Evolutionary conservation across 2,797 vertebrate genomes (phyloP).

Genomic region (Coregonus sp.): DNA sequence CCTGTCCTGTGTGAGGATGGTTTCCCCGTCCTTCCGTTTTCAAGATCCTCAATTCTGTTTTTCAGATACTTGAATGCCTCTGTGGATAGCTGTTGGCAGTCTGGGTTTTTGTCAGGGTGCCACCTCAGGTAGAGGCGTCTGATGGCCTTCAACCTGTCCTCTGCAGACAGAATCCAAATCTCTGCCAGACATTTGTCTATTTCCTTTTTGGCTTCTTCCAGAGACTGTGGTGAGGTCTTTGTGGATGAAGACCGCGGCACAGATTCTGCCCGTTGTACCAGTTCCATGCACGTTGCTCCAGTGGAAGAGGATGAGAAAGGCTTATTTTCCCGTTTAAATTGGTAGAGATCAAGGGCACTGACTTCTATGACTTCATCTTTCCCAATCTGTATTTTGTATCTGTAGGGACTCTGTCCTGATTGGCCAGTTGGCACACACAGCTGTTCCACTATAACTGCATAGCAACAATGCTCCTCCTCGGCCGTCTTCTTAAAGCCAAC

Average conservation of each 20-base stretch:
- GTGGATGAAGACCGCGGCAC: constrained; percentile 28
- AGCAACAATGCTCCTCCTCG: constrained; percentile 61
- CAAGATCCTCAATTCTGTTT: constrained; percentile 63
- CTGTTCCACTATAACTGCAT: constrained; percentile 72
- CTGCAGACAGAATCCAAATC: constrained; percentile 71
- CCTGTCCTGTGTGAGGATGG: not conserved
- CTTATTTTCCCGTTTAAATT: constrained; percentile 71
- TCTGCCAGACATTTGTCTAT: constrained; percentile 73
- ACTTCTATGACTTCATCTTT: constrained; percentile 63
- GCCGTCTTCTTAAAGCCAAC: constrained; percentile 69
- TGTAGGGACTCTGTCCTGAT: constrained; percentile 41
- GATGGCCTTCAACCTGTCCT: constrained; percentile 71
- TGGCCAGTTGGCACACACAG: constrained; percentile 42
- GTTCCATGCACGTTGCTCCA: constrained; percentile 39
- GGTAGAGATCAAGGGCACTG: constrained; percentile 75
- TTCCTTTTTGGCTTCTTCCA: constrained; percentile 76
- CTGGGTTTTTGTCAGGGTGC: constrained; percentile 82
- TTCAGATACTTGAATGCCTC: constrained; percentile 76
- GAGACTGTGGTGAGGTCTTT: constrained; percentile 46
- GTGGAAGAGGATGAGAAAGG: not conserved
- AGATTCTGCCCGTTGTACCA: constrained; percentile 33
- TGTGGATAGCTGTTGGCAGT: constrained; percentile 54
- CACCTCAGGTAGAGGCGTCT: constrained; percentile 77
- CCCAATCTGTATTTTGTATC: constrained; percentile 73
- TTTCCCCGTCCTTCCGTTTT: constrained; percentile 29